Evolutionary conservation across 2,113 vertebrate genomes (phyloP).

Genomic region (Pristiophorus japonicus): DNA sequence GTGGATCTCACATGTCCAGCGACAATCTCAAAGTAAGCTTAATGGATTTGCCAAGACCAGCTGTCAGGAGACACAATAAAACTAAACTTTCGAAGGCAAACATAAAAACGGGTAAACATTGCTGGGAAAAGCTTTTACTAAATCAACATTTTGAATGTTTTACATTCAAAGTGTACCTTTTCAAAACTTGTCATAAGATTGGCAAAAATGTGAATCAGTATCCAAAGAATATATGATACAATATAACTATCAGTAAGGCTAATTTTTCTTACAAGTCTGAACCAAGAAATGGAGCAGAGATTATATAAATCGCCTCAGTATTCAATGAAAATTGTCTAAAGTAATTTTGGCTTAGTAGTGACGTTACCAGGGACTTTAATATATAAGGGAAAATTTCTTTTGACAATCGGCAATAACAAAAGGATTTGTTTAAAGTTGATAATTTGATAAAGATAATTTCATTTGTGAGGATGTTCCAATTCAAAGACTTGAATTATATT

Average conservation of each 20-base stretch:
- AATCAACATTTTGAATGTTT: neutral
- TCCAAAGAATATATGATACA: neutral
- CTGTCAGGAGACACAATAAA: neutral
- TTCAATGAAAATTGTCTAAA: neutral
- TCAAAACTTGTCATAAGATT: neutral
- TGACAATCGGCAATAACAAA: neutral
- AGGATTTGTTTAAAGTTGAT: neutral
- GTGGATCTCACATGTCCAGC: neutral
- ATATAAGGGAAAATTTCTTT: neutral
- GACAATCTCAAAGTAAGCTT: neutral
- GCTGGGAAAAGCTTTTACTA: neutral
- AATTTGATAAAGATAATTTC: neutral
- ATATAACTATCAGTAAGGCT: neutral
- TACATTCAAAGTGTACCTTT: neutral
- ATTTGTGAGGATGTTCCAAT: neutral
- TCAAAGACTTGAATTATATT: neutral
- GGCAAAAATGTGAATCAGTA: neutral
- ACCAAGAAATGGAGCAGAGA: neutral
- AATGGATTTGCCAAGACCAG: constrained; percentile 5
- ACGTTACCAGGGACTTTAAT: neutral
- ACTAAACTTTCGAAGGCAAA: neutral
- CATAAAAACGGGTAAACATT: neutral
- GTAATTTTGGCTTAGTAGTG: neutral
- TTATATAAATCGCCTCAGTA: neutral
- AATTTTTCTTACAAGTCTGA: neutral